Percentiles rank a stretch among this genome's conserved stretches.
These are phyloP conservation scores for Aporophyla nigra DNA, from an alignment of 2,888 invertebrate genomes.

Conservation along the genomic window DNA sequence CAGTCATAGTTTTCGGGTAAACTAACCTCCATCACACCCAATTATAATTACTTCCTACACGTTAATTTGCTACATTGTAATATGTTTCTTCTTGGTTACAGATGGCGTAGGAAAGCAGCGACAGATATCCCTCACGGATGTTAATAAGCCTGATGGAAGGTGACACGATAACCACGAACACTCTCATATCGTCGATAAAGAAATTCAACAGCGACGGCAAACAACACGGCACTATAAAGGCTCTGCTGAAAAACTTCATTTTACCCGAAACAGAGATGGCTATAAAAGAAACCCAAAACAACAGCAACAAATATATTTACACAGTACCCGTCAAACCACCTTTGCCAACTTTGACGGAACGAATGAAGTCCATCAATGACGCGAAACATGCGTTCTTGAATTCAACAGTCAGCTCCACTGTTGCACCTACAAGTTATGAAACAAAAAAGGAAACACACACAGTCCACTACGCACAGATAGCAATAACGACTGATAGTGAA, in stretches of 20 bases:
- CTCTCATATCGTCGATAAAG: conserved; percentile 83
- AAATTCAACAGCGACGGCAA: conserved; percentile 80
- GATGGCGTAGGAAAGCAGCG: conserved; percentile 86
- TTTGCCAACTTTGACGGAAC: conserved; percentile 75
- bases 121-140: conserved; percentile 83
- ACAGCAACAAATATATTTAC: conserved; percentile 82
- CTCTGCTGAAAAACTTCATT: conserved; percentile 85
- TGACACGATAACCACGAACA: conserved; percentile 81
- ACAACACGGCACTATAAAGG: conserved; percentile 84
- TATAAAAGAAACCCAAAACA: conserved; percentile 84
- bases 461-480: conserved; percentile 85
- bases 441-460: conserved; percentile 52
- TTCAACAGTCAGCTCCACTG: conserved; percentile 76
- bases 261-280: conserved; percentile 86
- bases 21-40: conserved; percentile 27
- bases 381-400: conserved; percentile 86
- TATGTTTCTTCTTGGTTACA: conserved; percentile 79
- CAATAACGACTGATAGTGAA: conserved; percentile 84
- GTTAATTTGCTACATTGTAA: conserved; percentile 21
- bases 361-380: conserved; percentile 82
- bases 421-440: conserved; percentile 72
- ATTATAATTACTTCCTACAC: conserved; percentile 48
- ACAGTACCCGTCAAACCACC: conserved; percentile 82
- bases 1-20: conserved; percentile 43
- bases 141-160: conserved; percentile 87